Evolutionary conservation across 2,113 vertebrate genomes (phyloP), one percentile per base, ranked within the genome.

Genomic region (Cheilinus undulatus): DNA sequence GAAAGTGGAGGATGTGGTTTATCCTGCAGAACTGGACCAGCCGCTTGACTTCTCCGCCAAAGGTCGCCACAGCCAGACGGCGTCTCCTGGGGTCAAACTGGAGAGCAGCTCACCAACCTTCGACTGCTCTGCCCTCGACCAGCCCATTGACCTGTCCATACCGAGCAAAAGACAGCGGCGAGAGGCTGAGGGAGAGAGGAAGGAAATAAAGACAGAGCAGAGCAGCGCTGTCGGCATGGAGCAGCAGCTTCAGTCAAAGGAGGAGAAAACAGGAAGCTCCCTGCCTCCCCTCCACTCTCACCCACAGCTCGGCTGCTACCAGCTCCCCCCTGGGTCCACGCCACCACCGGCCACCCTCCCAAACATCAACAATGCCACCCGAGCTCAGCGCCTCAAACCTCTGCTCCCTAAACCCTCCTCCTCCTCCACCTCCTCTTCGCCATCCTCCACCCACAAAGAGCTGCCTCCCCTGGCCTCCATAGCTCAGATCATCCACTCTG

Each of bases 401-500:
- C 95, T 99, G 82, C 94, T 99, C 90, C 98, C 98, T 88, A 99
- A 99, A 91, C 97, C 96, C 46, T 27, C 86, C 51, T 69, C 91
- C 0, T 93, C 52, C 85, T 43, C 89, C 0, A 43, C 91, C 23
- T 32, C 94, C 0, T 42, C 40, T 3, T 6, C 40, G 2, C 46
- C 90, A 0, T 43, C 91, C 23, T 32, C 94, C 0, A 1, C 82
- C 19, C 13, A 92, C 0, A 96, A 96, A 38, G 97, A 99, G 78
- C 93, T 98, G 60, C 96, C 96, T 0, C 98, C 98, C 0, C 86
- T 99, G 83, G 98, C 97, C 68, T 99, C 98, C 83, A 99, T 99
- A 10, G 97, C 97, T 57, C 97, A 99, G 93, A 99, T 99, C 83
- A 99, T 99, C 91, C 96, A 96, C 3, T 99, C 98, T 0, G 97